These are phyloP conservation scores for Muntiacus reevesi DNA, from an alignment of 2,113 vertebrate genomes.

Conservation along the genomic window DNA sequence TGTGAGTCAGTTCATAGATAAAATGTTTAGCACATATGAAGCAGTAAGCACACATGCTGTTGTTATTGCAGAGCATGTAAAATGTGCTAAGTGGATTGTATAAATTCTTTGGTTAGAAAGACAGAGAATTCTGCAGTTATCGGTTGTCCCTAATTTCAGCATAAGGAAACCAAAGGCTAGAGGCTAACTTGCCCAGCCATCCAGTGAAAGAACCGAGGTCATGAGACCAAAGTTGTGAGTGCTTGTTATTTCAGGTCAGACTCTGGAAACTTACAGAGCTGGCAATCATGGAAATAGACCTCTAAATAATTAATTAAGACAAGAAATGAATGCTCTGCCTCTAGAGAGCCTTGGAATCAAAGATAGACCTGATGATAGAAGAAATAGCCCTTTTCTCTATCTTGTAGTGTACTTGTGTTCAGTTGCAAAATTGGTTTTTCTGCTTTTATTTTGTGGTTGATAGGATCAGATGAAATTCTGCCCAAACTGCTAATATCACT, in stretches of 20 bases:
- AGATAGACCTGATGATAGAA: not conserved
- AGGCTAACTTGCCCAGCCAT: not conserved
- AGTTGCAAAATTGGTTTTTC: not conserved
- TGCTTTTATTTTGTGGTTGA: constrained; percentile 27
- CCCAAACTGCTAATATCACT: not conserved
- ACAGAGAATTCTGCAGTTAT: not conserved
- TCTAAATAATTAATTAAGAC: not conserved
- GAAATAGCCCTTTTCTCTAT: not conserved
- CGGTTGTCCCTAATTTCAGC: not conserved
- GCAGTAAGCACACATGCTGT: not conserved
- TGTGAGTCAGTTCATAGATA: not conserved
- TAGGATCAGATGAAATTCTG: not conserved
- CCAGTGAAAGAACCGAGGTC: not conserved
- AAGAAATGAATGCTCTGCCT: not conserved
- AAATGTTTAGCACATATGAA: not conserved
- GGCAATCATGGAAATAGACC: not conserved
- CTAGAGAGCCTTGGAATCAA: not conserved
- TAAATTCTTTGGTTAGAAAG: not conserved
- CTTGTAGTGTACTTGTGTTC: not conserved
- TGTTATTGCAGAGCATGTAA: not conserved
- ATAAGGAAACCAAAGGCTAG: not conserved
- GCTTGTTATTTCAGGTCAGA: not conserved
- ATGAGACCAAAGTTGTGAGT: not conserved
- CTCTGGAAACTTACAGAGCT: not conserved
- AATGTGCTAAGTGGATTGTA: not conserved